phyloP scores from a whole-genome alignment of 2,113 vertebrate species.

The Poecile atricapillus region DNA sequence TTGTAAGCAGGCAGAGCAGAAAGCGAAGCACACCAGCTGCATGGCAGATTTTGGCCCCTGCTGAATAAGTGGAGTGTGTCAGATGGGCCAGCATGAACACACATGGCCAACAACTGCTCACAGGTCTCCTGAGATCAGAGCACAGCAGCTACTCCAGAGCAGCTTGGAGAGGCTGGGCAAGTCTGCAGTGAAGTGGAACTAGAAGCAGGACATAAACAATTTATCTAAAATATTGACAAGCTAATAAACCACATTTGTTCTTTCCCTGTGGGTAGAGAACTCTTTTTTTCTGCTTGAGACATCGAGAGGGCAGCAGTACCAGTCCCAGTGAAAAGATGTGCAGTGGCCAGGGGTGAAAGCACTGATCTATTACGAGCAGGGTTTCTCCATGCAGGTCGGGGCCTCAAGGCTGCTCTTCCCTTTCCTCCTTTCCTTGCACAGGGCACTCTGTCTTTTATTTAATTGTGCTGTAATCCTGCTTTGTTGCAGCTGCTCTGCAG shows the following conservation, averaged over 20 bases:
- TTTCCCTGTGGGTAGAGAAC: neutral
- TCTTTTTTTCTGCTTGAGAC: neutral
- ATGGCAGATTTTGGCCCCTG: neutral
- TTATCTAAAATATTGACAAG: neutral
- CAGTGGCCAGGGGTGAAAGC: neutral
- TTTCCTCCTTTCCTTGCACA: neutral
- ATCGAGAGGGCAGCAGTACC: neutral
- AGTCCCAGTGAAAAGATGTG: neutral
- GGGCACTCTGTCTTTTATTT: neutral
- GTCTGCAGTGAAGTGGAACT: neutral
- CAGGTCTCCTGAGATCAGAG: neutral
- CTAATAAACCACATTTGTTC: neutral
- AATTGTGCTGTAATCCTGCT: neutral
- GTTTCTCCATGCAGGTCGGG: neutral
- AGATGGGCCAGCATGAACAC: neutral
- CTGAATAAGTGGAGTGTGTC: neutral
- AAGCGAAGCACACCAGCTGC: neutral
- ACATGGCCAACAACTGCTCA: neutral
- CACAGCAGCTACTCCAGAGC: neutral
- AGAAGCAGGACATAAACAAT: neutral
- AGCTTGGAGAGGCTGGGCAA: neutral
- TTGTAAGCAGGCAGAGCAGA: neutral
- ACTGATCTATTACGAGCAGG: neutral
- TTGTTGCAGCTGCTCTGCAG: conserved; percentile 30
- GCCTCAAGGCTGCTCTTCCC: neutral